Base-by-base conservation (phyloP, 2,113 vertebrate species). In the Illadopsis cleaveri region DNA sequence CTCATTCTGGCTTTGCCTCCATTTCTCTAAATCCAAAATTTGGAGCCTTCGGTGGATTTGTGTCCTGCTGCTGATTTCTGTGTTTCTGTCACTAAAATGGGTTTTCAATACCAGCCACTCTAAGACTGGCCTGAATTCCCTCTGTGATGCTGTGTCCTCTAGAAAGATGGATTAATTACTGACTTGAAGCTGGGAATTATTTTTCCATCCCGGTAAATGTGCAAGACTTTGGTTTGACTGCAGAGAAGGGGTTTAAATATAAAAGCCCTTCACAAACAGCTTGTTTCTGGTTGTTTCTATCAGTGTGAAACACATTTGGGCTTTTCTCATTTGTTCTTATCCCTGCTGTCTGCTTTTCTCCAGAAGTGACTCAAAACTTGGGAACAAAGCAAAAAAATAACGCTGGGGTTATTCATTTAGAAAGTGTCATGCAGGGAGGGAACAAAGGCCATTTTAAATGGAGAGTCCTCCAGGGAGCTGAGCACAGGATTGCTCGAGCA, bases 281-380 rank as follows among this genome's bases (percentile, higher is more conserved):
- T 42, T 38, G 38, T 37, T 91, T 27, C 72, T 76, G 15, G 15
- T 83, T 48, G 58, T 94, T 96, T 68, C 82, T 90, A 58, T 64
- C 94, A 60, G 75, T 15, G 44, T 45, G 89, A 94, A 93, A 75
- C 44, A 24, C 44, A 31, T 60, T 85, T 76, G 54, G 57, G 37
- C 71, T 75, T 92, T 62, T 71, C 73, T 82, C 70, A 18, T 78
- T 89, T 89, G 84, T 82, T 94, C 93, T 82, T 50, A 38, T 79
- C 90, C 89, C 89, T 8, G 82, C 91, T 96, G 96, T 54, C 91
- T 93, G 70, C 62, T 90, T 76, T 95, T 86, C 68, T 86, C 5
- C 16, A 31, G 81, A 68, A 92, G 17, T 61, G 78, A 64, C 86
- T 94, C 70, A 76, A 95, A 95, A 86, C 58, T 44, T 61, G 50